Percentiles rank a stretch among this genome's conserved stretches.
These are phyloP conservation scores for Neotoma lepida DNA, from an alignment of 2,113 vertebrate species.

Conservation along the genomic window DNA sequence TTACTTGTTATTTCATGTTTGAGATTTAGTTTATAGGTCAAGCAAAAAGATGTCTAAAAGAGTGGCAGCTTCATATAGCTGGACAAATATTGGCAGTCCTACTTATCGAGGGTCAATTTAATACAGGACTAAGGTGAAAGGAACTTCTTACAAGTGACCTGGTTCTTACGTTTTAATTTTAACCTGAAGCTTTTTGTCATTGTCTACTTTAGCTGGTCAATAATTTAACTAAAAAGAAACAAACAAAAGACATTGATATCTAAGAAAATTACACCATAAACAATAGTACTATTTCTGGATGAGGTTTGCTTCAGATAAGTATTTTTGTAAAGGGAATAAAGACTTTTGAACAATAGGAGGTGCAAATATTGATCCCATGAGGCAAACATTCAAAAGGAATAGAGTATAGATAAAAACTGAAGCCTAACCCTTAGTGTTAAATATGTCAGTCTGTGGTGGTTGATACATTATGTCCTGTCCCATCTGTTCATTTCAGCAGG, in stretches of 20 bases:
- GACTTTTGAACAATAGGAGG: background rate
- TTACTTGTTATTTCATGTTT: conserved; percentile 5
- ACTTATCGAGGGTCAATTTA: background rate
- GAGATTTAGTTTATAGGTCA: background rate
- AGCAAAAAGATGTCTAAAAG: background rate
- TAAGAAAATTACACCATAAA: background rate
- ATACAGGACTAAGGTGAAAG: background rate
- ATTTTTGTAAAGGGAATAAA: background rate
- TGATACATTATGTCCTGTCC: fast-evolving
- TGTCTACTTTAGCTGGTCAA: background rate
- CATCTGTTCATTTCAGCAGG: fast-evolving
- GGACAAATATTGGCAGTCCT: background rate
- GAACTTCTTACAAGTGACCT: background rate
- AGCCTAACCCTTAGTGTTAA: background rate
- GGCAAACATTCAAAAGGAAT: background rate
- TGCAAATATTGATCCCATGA: background rate
- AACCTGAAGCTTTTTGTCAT: background rate
- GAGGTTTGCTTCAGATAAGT: too few species aligned
- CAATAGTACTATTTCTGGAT: background rate
- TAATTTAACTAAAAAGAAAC: background rate
- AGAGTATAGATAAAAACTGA: background rate
- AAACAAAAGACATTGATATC: background rate
- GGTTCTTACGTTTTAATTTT: background rate
- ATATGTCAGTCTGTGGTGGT: background rate
- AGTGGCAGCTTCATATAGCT: background rate